Percentiles rank a stretch among this genome's conserved stretches.
Evolutionary conservation across 2,113 vertebrate species (phyloP).

Genomic region (Esox niger): DNA sequence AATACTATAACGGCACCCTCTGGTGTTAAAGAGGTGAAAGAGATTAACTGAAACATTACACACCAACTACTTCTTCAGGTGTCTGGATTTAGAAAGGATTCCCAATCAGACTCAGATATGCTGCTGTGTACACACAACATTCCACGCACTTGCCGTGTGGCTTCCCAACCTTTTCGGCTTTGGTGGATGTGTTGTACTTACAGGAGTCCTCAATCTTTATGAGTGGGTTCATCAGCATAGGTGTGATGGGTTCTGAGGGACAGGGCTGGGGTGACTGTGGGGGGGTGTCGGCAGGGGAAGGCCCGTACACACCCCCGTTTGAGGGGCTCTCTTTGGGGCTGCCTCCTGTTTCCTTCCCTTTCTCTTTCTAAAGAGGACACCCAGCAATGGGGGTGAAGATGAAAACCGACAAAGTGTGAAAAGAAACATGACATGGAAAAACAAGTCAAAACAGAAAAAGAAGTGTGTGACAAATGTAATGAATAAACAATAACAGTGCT

Average conservation of each 20-base stretch:
- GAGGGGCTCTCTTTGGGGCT: constrained; percentile 57
- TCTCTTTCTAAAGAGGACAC: constrained; percentile 80
- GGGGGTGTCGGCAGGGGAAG: constrained; percentile 71
- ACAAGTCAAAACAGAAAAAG: constrained; percentile 38
- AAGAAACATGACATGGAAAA: constrained; percentile 51
- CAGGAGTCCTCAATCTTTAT: constrained; percentile 79
- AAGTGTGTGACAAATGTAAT: constrained; percentile 3
- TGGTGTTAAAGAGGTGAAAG: constrained; percentile 21
- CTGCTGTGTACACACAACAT: constrained; percentile 2
- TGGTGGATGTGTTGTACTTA: constrained; percentile 74
- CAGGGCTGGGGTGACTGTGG: constrained; percentile 75
- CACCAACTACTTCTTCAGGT: neutral
- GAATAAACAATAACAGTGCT: neutral
- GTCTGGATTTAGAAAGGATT: neutral
- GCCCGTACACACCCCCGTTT: constrained; percentile 58
- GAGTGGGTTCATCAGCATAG: constrained; percentile 76
- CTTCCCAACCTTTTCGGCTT: neutral
- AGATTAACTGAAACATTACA: neutral
- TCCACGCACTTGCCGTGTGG: neutral
- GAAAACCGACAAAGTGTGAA: neutral
- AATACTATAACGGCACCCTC: constrained; percentile 25
- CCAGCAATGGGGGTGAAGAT: constrained; percentile 46
- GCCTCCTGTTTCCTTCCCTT: constrained; percentile 77
- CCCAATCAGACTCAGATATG: neutral
- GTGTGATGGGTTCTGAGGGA: constrained; percentile 72